Evolutionary conservation across 2,113 vertebrate species (phyloP).

Genomic region (Catharus minimus): DNA sequence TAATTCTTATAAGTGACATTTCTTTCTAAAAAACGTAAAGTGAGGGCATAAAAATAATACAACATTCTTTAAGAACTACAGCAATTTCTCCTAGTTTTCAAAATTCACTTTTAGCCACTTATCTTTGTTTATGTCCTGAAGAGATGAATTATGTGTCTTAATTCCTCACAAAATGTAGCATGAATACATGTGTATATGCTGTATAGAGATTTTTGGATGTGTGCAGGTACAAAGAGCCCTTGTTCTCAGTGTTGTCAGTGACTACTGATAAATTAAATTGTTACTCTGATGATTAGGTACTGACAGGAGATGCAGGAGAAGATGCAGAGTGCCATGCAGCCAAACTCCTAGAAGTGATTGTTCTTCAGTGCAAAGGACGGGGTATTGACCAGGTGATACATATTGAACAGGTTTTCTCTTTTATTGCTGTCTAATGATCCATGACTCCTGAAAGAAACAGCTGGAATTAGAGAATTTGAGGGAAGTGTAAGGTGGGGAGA

Average conservation of each 20-base stretch:
- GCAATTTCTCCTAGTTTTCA: background rate
- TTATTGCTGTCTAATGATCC: background rate
- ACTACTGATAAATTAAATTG: background rate
- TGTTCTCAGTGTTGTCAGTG: background rate
- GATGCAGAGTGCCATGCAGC: slow-evolving; percentile 96
- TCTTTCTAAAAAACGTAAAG: background rate
- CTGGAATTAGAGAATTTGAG: background rate
- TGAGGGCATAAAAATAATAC: background rate
- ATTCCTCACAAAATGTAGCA: background rate
- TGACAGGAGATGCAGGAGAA: slow-evolving; percentile 90
- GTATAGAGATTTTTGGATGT: background rate
- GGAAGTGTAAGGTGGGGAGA: background rate
- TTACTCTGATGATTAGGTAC: slow-evolving; percentile 74
- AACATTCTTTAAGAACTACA: background rate
- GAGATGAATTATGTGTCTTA: background rate
- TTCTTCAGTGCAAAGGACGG: slow-evolving; percentile 92
- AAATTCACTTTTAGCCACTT: background rate
- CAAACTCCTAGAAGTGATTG: slow-evolving; percentile 94
- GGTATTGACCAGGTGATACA: slow-evolving; percentile 92
- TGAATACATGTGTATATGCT: background rate
- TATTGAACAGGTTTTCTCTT: background rate
- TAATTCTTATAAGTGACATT: background rate
- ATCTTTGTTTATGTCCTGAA: background rate
- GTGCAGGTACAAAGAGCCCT: background rate
- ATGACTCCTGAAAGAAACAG: background rate